Conservation (phyloP, 2,797 vertebrate genomes). For the Gambusia yucatana region DNA sequence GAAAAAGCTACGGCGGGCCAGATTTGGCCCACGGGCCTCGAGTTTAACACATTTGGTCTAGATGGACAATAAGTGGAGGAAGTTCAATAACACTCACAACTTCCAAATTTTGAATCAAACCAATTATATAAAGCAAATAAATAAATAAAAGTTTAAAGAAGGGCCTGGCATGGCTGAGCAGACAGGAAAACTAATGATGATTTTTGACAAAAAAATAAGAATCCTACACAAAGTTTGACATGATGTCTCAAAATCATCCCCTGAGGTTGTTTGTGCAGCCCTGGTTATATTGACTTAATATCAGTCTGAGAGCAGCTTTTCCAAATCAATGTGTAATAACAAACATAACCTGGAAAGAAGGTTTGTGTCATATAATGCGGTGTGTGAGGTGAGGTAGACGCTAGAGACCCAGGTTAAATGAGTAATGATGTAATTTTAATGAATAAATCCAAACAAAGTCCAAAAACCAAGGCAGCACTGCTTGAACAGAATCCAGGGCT, state of each 20-base stretch:
- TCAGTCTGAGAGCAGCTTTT: not conserved
- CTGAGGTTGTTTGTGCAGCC: not conserved
- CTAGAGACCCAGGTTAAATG: too few relatives aligned
- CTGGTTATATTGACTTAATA: not conserved
- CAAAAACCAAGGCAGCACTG: too few relatives aligned
- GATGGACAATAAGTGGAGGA: conserved; percentile 5
- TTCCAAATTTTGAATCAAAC: conserved; percentile 46
- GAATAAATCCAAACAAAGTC: too few relatives aligned
- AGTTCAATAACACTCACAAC: conserved; percentile 40
- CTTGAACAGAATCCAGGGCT: too few relatives aligned
- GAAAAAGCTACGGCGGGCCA: too few relatives aligned
- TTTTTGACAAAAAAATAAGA: conserved; percentile 12
- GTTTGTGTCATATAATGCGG: too few relatives aligned
- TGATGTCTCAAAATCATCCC: not conserved
- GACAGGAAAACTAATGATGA: conserved; percentile 7
- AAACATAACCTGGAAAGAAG: not conserved
- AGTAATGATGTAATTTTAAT: too few relatives aligned
- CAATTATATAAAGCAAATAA: conserved; percentile 30
- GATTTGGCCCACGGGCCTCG: too few relatives aligned
- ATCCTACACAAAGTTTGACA: conserved; percentile 6
- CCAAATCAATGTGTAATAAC: not conserved
- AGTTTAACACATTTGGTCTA: too few relatives aligned
- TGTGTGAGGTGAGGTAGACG: too few relatives aligned
- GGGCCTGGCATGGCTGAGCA: conserved; percentile 10
- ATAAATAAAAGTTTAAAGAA: conserved; percentile 21